These are phyloP conservation scores for Elysia crispata DNA, from an alignment of 2,888 invertebrate genomes.

Conservation along the genomic window DNA sequence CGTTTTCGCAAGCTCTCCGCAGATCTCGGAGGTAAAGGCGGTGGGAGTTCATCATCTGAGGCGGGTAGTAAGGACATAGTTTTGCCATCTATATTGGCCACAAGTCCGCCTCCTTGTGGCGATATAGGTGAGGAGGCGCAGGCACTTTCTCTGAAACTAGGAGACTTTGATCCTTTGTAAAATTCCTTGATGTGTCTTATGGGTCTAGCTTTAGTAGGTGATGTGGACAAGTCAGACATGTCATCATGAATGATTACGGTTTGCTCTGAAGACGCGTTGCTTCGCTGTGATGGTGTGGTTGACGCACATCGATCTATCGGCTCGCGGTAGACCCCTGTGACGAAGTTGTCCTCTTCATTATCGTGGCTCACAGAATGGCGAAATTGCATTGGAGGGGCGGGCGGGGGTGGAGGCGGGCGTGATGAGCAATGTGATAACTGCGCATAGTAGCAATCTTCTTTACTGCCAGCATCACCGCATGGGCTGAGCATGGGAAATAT, in stretches of 20 bases:
- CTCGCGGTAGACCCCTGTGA: slow-evolving; percentile 69
- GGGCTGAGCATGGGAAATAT: slow-evolving; percentile 53
- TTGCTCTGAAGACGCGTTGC: slow-evolving; percentile 49
- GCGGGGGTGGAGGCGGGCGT: slow-evolving; percentile 28
- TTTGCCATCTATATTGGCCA: slow-evolving; percentile 71
- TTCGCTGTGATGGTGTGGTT: slow-evolving; percentile 46
- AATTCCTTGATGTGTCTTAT: not conserved
- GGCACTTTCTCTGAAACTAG: slow-evolving; percentile 60
- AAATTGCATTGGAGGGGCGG: slow-evolving; percentile 23
- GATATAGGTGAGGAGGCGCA: slow-evolving; percentile 64
- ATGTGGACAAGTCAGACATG: slow-evolving; percentile 48
- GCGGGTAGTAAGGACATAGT: slow-evolving; percentile 68
- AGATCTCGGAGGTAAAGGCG: not conserved
- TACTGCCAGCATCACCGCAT: not conserved
- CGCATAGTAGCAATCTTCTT: slow-evolving; percentile 47
- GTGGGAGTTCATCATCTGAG: not conserved
- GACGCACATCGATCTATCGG: slow-evolving; percentile 58
- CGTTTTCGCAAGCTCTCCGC: not conserved
- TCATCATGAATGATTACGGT: slow-evolving; percentile 40
- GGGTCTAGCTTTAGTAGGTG: slow-evolving; percentile 40
- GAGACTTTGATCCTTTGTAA: slow-evolving; percentile 52
- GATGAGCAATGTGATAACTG: slow-evolving; percentile 48
- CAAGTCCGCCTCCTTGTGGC: slow-evolving; percentile 62
- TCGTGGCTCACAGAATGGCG: not conserved
- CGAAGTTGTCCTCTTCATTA: slow-evolving; percentile 62